Base-by-base conservation (phyloP, 2,888 invertebrate species). In the Pheosia gnoma region DNA sequence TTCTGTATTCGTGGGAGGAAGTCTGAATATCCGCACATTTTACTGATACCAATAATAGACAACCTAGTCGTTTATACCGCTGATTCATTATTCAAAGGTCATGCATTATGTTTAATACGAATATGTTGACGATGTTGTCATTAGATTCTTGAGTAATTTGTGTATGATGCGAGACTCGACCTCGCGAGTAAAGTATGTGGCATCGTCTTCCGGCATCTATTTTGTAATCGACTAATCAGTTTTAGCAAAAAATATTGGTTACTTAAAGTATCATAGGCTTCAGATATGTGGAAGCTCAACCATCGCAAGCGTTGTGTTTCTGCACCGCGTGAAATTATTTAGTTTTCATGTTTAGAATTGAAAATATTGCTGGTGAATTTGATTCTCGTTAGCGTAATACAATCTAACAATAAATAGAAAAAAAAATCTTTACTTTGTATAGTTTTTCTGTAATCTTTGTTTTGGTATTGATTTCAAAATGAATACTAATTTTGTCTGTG, bases 1-100 rank as follows among this genome's bases (percentile, higher is more conserved):
- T 85, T 74, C 71, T 67, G 64, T 64, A 66, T 63, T 74, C 74
- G 78, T 80, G 75, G 80, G 82, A 77, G 77, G 75, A 76, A 72
- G 71, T 72, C 72, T 68, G 66, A 68, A 75, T 73, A 66, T 68
- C 59, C 59, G 60, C 58, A 53, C 47, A 60, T 62, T 61, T 65
- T 66, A 65, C 61, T 59, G 67, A 69, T 59, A 67, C 63, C 62
- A 55, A 55, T 55, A 55, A 55, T 38, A 25, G 25, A 1, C 25
- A 39, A 38, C 55, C 13, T n/a, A 1, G n/a, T 11, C 38, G n/a
- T 39, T 55, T 39, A 38, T 68, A 45, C 45, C 41, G 25, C 0
- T 37, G 7, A 5, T 51, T 43, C n/a, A 36, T 57, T 56, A 56
- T 60, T 56, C 60, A 49, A 60, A 60, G 56, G 56, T 38, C 39